A percentile compares a stretch with the other conserved stretches of the same genome.
phyloP scores from a whole-genome alignment of 2,888 invertebrate genomes.

The Acanthosepion esculentum region DNA sequence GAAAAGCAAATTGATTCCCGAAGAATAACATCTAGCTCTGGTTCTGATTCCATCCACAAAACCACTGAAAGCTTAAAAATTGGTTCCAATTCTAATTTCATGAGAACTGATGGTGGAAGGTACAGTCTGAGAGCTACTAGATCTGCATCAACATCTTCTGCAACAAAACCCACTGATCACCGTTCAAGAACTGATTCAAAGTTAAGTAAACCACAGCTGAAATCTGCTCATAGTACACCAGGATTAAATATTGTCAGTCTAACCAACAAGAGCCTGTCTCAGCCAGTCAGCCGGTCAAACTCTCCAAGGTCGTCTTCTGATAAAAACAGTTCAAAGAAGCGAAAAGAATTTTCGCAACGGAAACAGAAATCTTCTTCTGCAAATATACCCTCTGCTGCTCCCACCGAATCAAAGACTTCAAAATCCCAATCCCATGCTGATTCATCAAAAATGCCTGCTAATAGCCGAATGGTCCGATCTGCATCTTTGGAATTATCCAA shows the following conservation, averaged over 20 bases:
- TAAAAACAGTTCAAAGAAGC: slow-evolving; percentile 94
- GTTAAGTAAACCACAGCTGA: slow-evolving; percentile 52
- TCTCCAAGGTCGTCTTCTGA: slow-evolving; percentile 79
- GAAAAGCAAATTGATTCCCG: slow-evolving; percentile 53
- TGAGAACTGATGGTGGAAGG: slow-evolving; percentile 62
- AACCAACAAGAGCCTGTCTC: slow-evolving; percentile 61
- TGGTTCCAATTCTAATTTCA: slow-evolving; percentile 52
- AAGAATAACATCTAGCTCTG: slow-evolving; percentile 58
- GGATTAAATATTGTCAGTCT: slow-evolving; percentile 63
- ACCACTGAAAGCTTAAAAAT: slow-evolving; percentile 59
- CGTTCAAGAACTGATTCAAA: slow-evolving; percentile 49
- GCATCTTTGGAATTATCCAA: slow-evolving; percentile 61
- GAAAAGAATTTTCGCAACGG: slow-evolving; percentile 96
- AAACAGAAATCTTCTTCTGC: slow-evolving; percentile 75
- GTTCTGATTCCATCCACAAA: slow-evolving; percentile 66
- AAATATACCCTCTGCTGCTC: slow-evolving; percentile 84
- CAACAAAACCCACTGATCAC: slow-evolving; percentile 48
- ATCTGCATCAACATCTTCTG: slow-evolving; percentile 41
- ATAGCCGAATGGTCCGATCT: slow-evolving; percentile 62
- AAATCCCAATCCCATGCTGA: slow-evolving; percentile 49
- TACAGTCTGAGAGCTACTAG: slow-evolving; percentile 60
- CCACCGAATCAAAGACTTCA: slow-evolving; percentile 77
- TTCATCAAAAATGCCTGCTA: neutral
- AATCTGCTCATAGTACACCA: slow-evolving; percentile 57
- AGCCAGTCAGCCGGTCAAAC: slow-evolving; percentile 63